Base-by-base conservation (phyloP, 2,113 vertebrate species). In the Chamaea fasciata region DNA sequence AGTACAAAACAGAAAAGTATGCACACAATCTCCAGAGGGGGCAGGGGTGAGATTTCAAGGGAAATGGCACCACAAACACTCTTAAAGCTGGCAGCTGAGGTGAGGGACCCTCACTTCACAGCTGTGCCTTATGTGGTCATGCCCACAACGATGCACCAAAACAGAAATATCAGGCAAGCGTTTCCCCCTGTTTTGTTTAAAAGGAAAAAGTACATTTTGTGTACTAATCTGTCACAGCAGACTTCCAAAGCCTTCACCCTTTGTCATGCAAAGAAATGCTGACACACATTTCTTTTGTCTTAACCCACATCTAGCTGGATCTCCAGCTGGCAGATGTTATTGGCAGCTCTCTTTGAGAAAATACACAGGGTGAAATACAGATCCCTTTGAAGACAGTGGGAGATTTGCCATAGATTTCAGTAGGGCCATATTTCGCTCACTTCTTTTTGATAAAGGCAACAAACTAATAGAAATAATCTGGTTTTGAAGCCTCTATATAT, bases 231-330 rank as follows among this genome's bases (percentile, higher is more conserved):
- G 53, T 65, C 81, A 79, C 39, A 91, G 62, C 41, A 89, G 83
- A 81, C 60, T 91, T 91, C 41, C 76, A 89, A 87, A 96, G 56
- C 87, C 73, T 91, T 73, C 65, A 24, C 68, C 56, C 56, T 95
- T 94, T 95, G 92, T 95, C 81, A 49, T 46, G 78, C 69, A 68
- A 75, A 68, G 83, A 94, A 95, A 82, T 49, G 74, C 92, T 96
- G 95, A 89, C 78, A 78, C 56, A 94, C 89, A 82, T 87, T 97
- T 95, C 94, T 95, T 96, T 96, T 97, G 92, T 96, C 86, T 95
- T 89, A 96, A 60, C 80, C 68, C 83, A 81, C 49, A 84, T 93
- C 89, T 78, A 78, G 68, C 69, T 94, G 87, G 83, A 78, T 92
- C 87, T 94, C 91, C 96, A 96, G 95, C 94, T 95, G 92, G 94